Evolutionary conservation across 2,797 vertebrate species (phyloP).

Genomic region (Neosilurus hyrtlii): DNA sequence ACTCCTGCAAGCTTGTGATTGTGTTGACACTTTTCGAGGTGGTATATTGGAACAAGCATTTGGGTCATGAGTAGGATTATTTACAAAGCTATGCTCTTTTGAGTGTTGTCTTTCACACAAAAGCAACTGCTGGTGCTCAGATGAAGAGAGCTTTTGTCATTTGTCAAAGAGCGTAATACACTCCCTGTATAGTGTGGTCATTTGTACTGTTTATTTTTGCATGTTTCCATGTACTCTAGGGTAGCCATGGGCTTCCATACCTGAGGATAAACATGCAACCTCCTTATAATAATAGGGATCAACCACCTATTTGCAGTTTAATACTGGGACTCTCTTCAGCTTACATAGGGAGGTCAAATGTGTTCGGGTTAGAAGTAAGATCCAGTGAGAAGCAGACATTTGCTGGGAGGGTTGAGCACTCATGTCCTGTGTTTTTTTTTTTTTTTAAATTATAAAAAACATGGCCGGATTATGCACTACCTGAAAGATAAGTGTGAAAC

Average conservation of each 20-base stretch:
- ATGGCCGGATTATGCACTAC: neutral
- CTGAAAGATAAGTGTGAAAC: neutral
- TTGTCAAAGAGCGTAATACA: conserved; percentile 12
- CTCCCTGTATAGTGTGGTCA: conserved; percentile 2
- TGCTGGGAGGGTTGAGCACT: neutral
- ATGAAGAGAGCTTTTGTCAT: conserved; percentile 29
- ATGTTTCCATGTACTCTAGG: neutral
- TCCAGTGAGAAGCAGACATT: neutral
- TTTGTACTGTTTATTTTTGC: neutral
- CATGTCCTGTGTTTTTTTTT: neutral
- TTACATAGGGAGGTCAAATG: neutral
- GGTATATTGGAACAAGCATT: conserved; percentile 1
- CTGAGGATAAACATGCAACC: neutral
- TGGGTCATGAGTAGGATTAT: conserved; percentile 16
- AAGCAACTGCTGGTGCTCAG: conserved; percentile 4
- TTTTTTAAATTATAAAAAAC: neutral
- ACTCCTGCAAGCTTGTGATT: neutral
- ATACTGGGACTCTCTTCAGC: neutral
- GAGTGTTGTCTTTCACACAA: conserved; percentile 36
- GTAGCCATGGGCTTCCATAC: neutral
- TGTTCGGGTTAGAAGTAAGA: neutral
- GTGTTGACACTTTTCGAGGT: conserved; percentile 3
- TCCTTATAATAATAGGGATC: neutral
- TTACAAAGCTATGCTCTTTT: conserved; percentile 26
- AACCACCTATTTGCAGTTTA: neutral